Conservation (phyloP, 2,797 vertebrate species). For the Epinephelus malabaricus region DNA sequence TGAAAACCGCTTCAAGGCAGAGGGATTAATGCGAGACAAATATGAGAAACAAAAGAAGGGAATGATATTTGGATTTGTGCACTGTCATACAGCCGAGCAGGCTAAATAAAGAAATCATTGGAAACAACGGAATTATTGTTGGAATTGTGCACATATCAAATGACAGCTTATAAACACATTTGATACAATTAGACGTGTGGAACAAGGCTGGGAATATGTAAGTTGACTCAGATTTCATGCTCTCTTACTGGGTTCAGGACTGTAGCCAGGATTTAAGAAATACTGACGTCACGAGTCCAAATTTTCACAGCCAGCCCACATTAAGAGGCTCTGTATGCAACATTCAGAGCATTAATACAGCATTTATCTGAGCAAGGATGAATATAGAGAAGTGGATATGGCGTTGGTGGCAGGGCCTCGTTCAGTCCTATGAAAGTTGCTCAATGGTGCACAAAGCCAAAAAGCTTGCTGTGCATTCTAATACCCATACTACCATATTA, state of each 20-base stretch:
- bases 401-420: too few relatives aligned
- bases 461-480: too few relatives aligned
- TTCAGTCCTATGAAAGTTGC: too few relatives aligned
- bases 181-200: slow-evolving; percentile 24
- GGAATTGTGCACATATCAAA: slow-evolving; percentile 56
- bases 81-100: slow-evolving; percentile 44
- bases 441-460: too few relatives aligned
- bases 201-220: slow-evolving; percentile 28
- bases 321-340: neutral
- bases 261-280: slow-evolving; percentile 10
- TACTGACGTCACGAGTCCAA: neutral
- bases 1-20: slow-evolving; percentile 18
- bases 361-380: too few relatives aligned
- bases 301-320: neutral
- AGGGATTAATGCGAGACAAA: slow-evolving; percentile 60
- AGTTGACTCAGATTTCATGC: neutral
- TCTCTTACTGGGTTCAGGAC: neutral
- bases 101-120: slow-evolving; percentile 55
- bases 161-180: slow-evolving; percentile 28
- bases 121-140: slow-evolving; percentile 68
- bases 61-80: slow-evolving; percentile 61
- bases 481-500: too few relatives aligned
- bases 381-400: too few relatives aligned
- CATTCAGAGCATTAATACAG: too few relatives aligned
- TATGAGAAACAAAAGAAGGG: slow-evolving; percentile 41